Conservation (phyloP, 1,140 invertebrate species). For the Palaemon carinicauda region DNA sequence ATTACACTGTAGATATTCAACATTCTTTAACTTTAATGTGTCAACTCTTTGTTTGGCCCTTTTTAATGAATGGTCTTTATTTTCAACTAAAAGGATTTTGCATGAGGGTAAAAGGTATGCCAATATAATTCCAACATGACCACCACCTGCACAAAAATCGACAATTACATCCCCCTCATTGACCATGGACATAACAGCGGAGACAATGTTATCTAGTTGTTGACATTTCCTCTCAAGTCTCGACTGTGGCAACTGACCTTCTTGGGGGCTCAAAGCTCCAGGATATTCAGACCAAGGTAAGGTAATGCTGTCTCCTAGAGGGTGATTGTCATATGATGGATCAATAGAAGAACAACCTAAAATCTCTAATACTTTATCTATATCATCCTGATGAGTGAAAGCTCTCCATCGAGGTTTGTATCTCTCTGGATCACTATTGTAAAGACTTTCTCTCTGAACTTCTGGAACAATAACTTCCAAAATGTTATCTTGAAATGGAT, state of each 20-base stretch:
- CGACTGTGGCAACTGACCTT: constrained; percentile 79
- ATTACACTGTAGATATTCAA: constrained; percentile 85
- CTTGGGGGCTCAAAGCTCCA: constrained; percentile 68
- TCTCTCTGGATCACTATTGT: constrained; percentile 80
- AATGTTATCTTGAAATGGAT: background rate
- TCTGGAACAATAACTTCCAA: constrained; percentile 60
- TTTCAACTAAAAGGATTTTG: constrained; percentile 80
- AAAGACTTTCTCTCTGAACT: constrained; percentile 74
- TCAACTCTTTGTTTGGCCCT: constrained; percentile 78
- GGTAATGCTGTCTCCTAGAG: background rate
- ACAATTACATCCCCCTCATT: constrained; percentile 75
- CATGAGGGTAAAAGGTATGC: constrained; percentile 78
- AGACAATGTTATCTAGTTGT: constrained; percentile 88
- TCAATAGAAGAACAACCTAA: constrained; percentile 22
- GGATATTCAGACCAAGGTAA: constrained; percentile 15
- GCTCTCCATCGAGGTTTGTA: constrained; percentile 77
- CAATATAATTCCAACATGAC: constrained; percentile 88
- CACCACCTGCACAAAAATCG: constrained; percentile 94
- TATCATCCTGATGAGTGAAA: constrained; percentile 72
- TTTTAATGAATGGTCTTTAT: constrained; percentile 86
- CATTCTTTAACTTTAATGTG: constrained; percentile 77
- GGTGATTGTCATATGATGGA: background rate
- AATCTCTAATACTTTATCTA: constrained; percentile 30
- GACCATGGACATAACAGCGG: constrained; percentile 70
- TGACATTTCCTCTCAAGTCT: constrained; percentile 82